phyloP scores from a whole-genome alignment of 2,888 invertebrate species.

The Icerya purchasi region DNA sequence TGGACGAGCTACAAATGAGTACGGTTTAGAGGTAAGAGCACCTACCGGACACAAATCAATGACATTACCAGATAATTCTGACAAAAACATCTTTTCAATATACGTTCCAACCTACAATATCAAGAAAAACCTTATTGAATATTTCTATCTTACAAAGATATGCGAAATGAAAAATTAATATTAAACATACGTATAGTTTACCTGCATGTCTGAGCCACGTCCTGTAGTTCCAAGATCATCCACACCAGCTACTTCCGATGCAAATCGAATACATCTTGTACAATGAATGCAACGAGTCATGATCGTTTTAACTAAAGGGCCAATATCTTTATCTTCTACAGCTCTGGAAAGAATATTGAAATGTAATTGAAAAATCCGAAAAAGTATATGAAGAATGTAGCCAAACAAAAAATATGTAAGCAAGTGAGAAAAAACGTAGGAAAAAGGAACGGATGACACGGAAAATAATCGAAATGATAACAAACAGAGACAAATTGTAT shows the following conservation, averaged over 20 bases:
- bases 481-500: too few relatives aligned
- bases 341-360: constrained; percentile 45
- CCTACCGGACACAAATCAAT: constrained; percentile 98
- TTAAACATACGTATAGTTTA: too few relatives aligned
- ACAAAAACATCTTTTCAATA: constrained; percentile 91
- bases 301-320: constrained; percentile 90
- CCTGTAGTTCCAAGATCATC: constrained; percentile 91
- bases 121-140: too few relatives aligned
- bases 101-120: constrained; percentile 76
- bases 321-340: constrained; percentile 97
- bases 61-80: constrained; percentile 92
- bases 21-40: constrained; percentile 93
- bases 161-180: too few relatives aligned
- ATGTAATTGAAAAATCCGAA: too few relatives aligned
- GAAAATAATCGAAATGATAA: too few relatives aligned
- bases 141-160: too few relatives aligned
- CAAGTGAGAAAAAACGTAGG: too few relatives aligned
- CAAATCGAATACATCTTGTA: constrained; percentile 92
- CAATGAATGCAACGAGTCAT: constrained; percentile 99
- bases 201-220: constrained; percentile 88
- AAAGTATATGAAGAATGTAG: too few relatives aligned
- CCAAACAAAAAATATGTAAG: too few relatives aligned
- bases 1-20: constrained; percentile 85
- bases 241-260: constrained; percentile 96
- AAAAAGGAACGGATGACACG: too few relatives aligned